A percentile compares a stretch with the other conserved stretches of the same genome.
phyloP scores from a whole-genome alignment of 2,797 vertebrate species.

The Anolis apletophallus region DNA sequence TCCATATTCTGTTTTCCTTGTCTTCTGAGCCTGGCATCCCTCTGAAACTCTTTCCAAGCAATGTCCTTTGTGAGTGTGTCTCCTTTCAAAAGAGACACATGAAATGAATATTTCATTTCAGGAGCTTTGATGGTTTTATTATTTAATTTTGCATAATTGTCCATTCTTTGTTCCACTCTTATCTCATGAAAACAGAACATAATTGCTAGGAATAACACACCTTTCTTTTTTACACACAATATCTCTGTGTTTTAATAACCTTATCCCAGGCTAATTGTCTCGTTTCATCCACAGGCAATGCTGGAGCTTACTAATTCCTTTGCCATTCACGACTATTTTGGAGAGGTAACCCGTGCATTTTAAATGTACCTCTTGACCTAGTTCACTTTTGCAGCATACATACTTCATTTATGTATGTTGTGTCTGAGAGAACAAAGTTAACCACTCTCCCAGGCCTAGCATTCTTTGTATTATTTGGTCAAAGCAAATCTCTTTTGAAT shows the following conservation, averaged over 20 bases:
- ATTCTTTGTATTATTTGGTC: background rate
- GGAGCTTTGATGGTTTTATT: background rate
- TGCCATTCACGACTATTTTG: constrained; percentile 31
- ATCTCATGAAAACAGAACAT: constrained; percentile 24
- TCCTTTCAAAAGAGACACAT: constrained; percentile 17
- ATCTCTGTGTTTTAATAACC: constrained; percentile 8
- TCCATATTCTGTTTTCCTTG: background rate
- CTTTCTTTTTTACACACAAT: constrained; percentile 23
- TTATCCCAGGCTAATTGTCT: constrained; percentile 35
- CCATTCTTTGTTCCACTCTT: background rate
- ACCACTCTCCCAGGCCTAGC: background rate
- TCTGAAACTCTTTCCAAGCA: background rate
- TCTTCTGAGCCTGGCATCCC: background rate
- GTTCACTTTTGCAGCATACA: constrained; percentile 7
- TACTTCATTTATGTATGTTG: background rate
- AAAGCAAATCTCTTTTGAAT: background rate
- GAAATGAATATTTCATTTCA: constrained; percentile 2
- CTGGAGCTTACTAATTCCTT: constrained; percentile 28
- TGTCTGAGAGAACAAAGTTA: background rate
- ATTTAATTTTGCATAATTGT: background rate
- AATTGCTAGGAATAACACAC: constrained; percentile 33
- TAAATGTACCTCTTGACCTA: constrained; percentile 45
- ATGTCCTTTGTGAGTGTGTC: background rate
- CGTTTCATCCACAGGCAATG: constrained; percentile 46
- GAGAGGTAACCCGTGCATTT: background rate